Evolutionary conservation across 1,140 invertebrate species (phyloP), one percentile per base, ranked within the genome.

Genomic region (Cydia fagiglandana): DNA sequence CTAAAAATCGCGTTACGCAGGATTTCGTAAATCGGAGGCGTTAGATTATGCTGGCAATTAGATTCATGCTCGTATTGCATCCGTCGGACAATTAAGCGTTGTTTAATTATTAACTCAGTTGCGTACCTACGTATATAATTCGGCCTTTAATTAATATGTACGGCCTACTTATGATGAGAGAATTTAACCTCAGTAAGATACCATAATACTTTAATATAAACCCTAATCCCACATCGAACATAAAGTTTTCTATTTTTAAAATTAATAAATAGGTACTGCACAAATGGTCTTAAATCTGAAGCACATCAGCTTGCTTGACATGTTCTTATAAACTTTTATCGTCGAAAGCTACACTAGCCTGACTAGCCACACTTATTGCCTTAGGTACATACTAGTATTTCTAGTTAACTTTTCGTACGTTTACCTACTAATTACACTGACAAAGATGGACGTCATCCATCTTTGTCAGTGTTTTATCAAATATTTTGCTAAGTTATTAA

Each of bases 21-120:
- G 53, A 56, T 56, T 56, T 56, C 53, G n/a, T 17, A 56, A 56
- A 56, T 56, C 53, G n/a, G 53, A 56, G 53, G 53, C 53, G 2
- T 38, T 17, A 53, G 50, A 56, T 56, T 56, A 56, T 38, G n/a
- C 64, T 68, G 28, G 64, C 64, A 68, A 38, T 68, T 68, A 68
- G 4, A 68, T 13, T 7, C 50, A 50, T 15, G 15, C 47, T 64
- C 28, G 24, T 20, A 38, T 34, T 68, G 64, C 64, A 68, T 68
- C 64, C 64, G 64, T 34, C 30, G 64, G 30, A 68, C 28, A 38
- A 68, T 68, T 38, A 41, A 0, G 28, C n/a, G 64, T 15, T 38
- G 13, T 68, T 15, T 34, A 38, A 38, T 68, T 13, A 30, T 68
- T 38, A 68, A 38, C 34, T 68, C 64, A 68, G n/a, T 68, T 41